Conservation (phyloP, 2,797 vertebrate genomes). For the Cyclopterus lumpus region DNA sequence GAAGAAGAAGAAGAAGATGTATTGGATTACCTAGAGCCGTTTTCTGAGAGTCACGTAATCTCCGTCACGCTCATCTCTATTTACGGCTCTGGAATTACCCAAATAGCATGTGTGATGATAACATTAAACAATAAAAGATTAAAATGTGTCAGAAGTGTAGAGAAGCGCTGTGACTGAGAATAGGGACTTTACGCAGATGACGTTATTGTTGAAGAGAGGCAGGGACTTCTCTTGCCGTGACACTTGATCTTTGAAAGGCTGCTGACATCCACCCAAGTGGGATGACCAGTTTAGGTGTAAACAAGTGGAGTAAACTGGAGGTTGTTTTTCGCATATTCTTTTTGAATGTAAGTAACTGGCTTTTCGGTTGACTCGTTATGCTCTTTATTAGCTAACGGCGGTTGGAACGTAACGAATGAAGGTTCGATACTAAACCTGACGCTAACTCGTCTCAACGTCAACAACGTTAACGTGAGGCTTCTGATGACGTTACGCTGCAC, state of each 20-base stretch:
- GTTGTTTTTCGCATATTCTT: not conserved
- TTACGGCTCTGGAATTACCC: not conserved
- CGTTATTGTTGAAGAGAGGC: not conserved
- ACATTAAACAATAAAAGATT: too few species aligned
- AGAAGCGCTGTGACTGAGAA: not conserved
- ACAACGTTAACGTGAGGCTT: not conserved
- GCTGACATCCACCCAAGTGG: not conserved
- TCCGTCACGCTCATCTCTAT: not conserved
- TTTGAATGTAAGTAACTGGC: not conserved
- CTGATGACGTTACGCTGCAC: not conserved
- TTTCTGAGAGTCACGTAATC: too few species aligned
- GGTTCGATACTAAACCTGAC: constrained; percentile 7
- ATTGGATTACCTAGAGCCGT: too few species aligned
- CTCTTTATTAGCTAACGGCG: too few species aligned
- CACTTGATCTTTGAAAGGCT: constrained; percentile 18
- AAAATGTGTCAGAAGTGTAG: not conserved
- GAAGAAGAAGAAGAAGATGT: too few species aligned
- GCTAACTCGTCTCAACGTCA: constrained; percentile 12
- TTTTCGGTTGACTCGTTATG: not conserved
- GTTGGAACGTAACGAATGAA: not conserved
- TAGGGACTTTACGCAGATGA: not conserved
- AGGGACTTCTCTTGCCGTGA: constrained; percentile 9
- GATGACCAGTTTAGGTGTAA: constrained; percentile 9
- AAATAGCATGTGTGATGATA: not conserved
- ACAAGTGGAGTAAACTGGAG: not conserved